Evolutionary conservation across 53 echinoderm and acorn worm genomes (phyloP).

Genomic region (Zoroaster sp.): DNA sequence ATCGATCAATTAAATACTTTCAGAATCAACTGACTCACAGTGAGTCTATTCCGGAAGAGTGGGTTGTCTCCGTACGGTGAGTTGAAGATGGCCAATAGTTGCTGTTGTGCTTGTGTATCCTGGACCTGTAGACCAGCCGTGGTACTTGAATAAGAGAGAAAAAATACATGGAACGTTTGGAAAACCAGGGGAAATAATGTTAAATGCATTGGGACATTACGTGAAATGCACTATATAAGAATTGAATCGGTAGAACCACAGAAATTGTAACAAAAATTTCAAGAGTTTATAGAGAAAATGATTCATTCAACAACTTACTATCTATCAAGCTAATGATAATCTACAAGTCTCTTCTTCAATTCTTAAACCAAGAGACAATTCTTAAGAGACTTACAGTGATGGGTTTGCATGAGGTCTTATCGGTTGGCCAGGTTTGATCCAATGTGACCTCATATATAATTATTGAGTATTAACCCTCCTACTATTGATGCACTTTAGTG

Average conservation of each 20-base stretch:
- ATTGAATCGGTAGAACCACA: not conserved
- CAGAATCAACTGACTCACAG: slow-evolving; percentile 42
- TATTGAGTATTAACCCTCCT: too few species aligned
- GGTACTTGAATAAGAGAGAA: slow-evolving; percentile 40
- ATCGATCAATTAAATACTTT: not conserved
- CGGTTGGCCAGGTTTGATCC: slow-evolving; percentile 92
- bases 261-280: not conserved
- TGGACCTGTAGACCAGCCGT: slow-evolving; percentile 35
- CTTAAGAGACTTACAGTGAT: slow-evolving; percentile 60
- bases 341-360: not conserved
- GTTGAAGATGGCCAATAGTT: slow-evolving; percentile 77
- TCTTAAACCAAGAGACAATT: not conserved
- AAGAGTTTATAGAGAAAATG: too few species aligned
- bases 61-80: slow-evolving; percentile 93
- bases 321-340: not conserved
- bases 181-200: not conserved
- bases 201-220: too few species aligned
- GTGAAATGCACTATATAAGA: not conserved
- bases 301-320: too few species aligned
- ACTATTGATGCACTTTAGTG: too few species aligned
- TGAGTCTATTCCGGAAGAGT: slow-evolving; percentile 84
- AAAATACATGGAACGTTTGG: too few species aligned
- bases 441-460: slow-evolving; percentile 95
- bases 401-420: slow-evolving; percentile 88
- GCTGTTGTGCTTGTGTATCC: slow-evolving; percentile 75